A percentile compares a stretch with the other conserved stretches of the same genome.
phyloP scores from a whole-genome alignment of 1,140 invertebrate genomes.

The Megalonaias nervosa region DNA sequence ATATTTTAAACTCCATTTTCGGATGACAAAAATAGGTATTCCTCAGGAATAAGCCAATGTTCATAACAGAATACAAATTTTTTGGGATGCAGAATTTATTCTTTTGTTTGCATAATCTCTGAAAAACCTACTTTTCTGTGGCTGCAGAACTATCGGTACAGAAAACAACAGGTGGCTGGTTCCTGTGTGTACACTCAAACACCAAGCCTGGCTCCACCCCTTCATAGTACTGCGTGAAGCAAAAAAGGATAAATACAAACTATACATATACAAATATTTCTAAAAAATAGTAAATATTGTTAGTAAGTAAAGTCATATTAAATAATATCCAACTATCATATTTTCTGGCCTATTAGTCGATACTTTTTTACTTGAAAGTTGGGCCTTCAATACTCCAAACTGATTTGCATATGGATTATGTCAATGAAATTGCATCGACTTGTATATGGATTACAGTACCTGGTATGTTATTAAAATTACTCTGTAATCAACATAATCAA shows the following conservation, averaged over 20 bases:
- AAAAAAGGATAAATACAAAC: slow-evolving; percentile 12
- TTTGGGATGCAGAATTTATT: not conserved
- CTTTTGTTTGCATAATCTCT: not conserved
- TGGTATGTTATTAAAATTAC: too few relatives aligned
- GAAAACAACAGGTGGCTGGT: slow-evolving; percentile 73
- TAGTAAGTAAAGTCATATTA: not conserved
- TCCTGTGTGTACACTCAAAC: slow-evolving; percentile 75
- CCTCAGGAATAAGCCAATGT: not conserved
- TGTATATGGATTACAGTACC: too few relatives aligned
- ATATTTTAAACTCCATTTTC: not conserved
- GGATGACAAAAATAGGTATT: not conserved
- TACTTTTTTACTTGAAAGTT: not conserved
- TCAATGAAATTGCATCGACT: not conserved
- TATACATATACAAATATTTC: not conserved
- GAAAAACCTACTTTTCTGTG: slow-evolving; percentile 51
- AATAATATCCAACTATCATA: not conserved
- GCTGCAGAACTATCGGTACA: slow-evolving; percentile 48
- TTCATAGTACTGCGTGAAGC: slow-evolving; percentile 64
- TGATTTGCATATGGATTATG: not conserved
- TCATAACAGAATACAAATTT: slow-evolving; percentile 2
- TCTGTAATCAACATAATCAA: too few relatives aligned
- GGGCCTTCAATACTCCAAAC: not conserved
- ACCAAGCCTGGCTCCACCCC: slow-evolving; percentile 71
- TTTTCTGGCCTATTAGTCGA: not conserved
- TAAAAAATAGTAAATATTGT: not conserved